phyloP scores from a whole-genome alignment of 2,888 invertebrate species.

The Volucella bombylans region DNA sequence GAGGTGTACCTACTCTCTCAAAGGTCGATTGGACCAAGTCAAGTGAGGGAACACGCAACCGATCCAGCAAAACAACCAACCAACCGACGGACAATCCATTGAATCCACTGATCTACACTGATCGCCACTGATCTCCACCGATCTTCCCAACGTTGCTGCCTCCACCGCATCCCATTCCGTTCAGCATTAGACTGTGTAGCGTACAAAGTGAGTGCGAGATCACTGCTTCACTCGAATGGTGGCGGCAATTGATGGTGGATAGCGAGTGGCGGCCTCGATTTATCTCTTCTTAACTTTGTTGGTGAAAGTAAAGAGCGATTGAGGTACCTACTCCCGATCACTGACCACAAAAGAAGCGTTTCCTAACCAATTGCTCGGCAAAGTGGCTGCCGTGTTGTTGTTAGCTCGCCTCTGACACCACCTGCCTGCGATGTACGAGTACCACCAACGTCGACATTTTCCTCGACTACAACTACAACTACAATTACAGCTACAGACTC shows the following conservation, averaged over 20 bases:
- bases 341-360: slow-evolving; percentile 69
- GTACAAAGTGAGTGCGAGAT: slow-evolving; percentile 52
- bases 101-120: not conserved
- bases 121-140: not conserved
- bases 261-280: slow-evolving; percentile 66
- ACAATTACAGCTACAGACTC: not conserved
- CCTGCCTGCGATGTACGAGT: slow-evolving; percentile 22
- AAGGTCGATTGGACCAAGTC: slow-evolving; percentile 62
- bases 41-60: slow-evolving; percentile 60
- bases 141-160: not conserved
- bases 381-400: slow-evolving; percentile 14
- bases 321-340: slow-evolving; percentile 61
- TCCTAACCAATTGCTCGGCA: slow-evolving; percentile 58
- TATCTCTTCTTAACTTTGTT: slow-evolving; percentile 49
- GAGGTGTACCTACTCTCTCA: slow-evolving; percentile 31
- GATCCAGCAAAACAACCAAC: slow-evolving; percentile 51
- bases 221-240: slow-evolving; percentile 59
- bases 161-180: slow-evolving; percentile 9
- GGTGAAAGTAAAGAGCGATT: slow-evolving; percentile 72
- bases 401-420: slow-evolving; percentile 5
- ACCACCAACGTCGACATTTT: slow-evolving; percentile 13
- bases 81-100: not conserved
- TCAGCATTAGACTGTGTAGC: slow-evolving; percentile 4
- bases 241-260: slow-evolving; percentile 36
- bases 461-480: slow-evolving; percentile 12